A percentile compares a stretch with the other conserved stretches of the same genome.
Evolutionary conservation across 2,113 vertebrate genomes (phyloP).

Genomic region (Ivindomyrus marchei): DNA sequence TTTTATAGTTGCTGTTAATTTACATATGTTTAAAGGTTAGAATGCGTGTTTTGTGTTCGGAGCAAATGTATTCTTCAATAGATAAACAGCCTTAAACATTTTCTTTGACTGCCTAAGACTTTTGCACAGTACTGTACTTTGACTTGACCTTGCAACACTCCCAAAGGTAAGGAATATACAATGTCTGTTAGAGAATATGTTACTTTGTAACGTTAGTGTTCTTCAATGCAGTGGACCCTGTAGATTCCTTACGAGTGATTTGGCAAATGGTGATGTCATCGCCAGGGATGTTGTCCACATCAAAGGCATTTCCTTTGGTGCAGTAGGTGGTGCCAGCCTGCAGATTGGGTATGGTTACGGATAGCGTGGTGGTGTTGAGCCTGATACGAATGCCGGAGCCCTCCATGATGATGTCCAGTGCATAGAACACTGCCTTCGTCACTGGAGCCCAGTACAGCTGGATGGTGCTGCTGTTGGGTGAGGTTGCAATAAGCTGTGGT

Average conservation of each 20-base stretch:
- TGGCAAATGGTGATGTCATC: constrained; percentile 71
- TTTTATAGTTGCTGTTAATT: neutral
- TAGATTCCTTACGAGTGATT: constrained; percentile 74
- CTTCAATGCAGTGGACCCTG: neutral
- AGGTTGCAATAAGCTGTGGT: constrained; percentile 60
- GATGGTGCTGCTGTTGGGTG: constrained; percentile 67
- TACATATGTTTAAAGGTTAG: neutral
- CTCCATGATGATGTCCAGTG: constrained; percentile 61
- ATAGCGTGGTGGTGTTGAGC: constrained; percentile 66
- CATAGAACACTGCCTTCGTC: constrained; percentile 61
- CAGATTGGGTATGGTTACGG: constrained; percentile 57
- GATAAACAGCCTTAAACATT: neutral
- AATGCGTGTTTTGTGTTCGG: no score
- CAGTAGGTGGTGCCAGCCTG: constrained; percentile 70
- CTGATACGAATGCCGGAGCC: constrained; percentile 55
- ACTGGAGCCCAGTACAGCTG: constrained; percentile 66
- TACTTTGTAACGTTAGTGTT: neutral
- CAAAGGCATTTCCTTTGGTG: constrained; percentile 72
- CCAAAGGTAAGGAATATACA: neutral
- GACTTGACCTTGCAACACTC: neutral
- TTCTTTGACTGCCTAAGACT: neutral
- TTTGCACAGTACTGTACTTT: neutral
- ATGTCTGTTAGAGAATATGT: neutral
- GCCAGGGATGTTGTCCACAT: constrained; percentile 63
- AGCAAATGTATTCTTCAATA: no score